Conservation (phyloP, 2,797 vertebrate genomes). For the Sebastes minor region DNA sequence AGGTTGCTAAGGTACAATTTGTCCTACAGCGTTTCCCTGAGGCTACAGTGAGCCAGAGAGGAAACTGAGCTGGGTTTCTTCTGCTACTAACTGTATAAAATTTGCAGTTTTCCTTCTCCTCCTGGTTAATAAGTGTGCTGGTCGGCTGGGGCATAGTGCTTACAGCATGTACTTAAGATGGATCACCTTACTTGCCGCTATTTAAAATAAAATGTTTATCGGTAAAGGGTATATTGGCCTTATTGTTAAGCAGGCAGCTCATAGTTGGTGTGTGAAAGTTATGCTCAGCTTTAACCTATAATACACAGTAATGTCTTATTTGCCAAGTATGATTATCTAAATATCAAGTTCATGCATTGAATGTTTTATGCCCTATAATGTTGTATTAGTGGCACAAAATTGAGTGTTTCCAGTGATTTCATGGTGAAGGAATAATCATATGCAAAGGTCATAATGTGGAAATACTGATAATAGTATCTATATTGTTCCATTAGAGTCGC, state of each 20-base stretch:
- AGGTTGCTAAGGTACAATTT: not conserved
- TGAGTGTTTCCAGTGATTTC: not conserved
- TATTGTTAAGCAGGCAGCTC: constrained; percentile 17
- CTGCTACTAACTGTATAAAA: not conserved
- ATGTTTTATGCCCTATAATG: not conserved
- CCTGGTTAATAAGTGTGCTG: not conserved
- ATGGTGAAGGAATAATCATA: not conserved
- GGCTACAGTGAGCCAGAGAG: not conserved
- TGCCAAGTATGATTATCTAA: not conserved
- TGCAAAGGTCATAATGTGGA: constrained; percentile 25
- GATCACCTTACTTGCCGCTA: constrained; percentile 1
- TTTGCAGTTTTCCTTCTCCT: not conserved
- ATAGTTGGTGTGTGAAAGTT: not conserved
- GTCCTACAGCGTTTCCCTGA: not conserved
- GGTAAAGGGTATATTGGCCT: constrained; percentile 20
- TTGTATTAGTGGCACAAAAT: not conserved
- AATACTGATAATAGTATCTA: not conserved
- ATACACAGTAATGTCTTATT: constrained; percentile 12
- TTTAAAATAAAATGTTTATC: constrained; percentile 20
- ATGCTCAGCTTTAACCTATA: constrained; percentile 5
- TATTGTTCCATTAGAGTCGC: constrained; percentile 4
- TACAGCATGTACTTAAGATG: constrained; percentile 20
- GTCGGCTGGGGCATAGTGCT: not conserved
- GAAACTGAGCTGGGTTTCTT: constrained; percentile 1
- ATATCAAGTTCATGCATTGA: constrained; percentile 5